phyloP scores from a whole-genome alignment of 2,113 vertebrate species.

The Psittacula cyanocephala region DNA sequence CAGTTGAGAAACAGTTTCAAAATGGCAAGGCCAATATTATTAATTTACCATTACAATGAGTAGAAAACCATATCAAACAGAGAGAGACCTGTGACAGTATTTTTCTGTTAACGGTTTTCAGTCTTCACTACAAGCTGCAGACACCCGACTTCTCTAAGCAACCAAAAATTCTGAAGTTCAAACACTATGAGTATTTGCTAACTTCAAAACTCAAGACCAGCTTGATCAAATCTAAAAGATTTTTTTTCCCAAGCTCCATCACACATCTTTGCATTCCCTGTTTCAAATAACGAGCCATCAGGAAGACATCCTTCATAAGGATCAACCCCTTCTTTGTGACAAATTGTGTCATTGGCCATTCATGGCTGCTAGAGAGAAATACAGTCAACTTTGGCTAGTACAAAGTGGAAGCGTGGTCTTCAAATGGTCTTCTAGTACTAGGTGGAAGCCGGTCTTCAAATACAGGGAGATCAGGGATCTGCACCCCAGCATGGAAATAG shows the following conservation, averaged over 20 bases:
- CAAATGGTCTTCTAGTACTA: too few relatives aligned
- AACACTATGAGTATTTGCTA: background rate
- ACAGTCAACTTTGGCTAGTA: background rate
- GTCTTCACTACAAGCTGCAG: background rate
- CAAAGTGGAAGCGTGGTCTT: too few relatives aligned
- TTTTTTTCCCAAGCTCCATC: background rate
- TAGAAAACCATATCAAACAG: background rate
- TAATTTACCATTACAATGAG: background rate
- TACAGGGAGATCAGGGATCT: background rate
- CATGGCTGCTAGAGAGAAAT: background rate
- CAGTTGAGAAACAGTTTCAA: background rate
- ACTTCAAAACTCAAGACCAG: background rate
- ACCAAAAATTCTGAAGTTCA: background rate
- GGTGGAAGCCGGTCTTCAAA: background rate
- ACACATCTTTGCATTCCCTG: background rate
- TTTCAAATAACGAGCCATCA: background rate
- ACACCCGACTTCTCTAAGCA: background rate
- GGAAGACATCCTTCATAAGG: rapidly evolving
- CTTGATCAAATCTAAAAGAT: background rate
- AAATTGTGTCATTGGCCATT: background rate
- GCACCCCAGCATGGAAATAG: background rate
- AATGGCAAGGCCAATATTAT: background rate
- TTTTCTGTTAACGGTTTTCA: background rate
- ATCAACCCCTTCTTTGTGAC: background rate
- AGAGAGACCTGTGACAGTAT: background rate